These are phyloP conservation scores for Eudasyphora cyanicolor DNA, from an alignment of 2,888 invertebrate species.

Conservation along the genomic window DNA sequence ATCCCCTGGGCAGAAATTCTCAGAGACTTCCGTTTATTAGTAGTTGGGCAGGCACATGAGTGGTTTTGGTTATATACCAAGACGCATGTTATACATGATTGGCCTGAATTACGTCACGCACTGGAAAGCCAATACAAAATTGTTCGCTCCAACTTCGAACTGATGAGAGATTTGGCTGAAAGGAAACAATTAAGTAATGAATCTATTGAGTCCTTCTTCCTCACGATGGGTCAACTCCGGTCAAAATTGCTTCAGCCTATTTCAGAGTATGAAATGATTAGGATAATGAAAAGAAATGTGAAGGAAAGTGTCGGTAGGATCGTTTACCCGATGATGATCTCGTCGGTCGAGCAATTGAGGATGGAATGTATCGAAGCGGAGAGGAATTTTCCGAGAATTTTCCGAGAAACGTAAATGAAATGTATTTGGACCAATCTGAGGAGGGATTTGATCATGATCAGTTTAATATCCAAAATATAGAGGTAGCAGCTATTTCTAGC, in stretches of 20 bases:
- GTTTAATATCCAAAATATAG: neutral
- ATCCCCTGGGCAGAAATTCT: constrained; percentile 10
- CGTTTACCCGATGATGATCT: constrained; percentile 10
- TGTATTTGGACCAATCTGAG: neutral
- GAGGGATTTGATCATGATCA: neutral
- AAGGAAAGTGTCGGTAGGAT: neutral
- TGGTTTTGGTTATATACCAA: constrained; percentile 44
- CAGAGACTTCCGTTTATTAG: constrained; percentile 32
- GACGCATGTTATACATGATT: constrained; percentile 6
- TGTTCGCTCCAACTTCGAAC: constrained; percentile 34
- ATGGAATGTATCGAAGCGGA: constrained; percentile 29
- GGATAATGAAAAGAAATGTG: constrained; percentile 20
- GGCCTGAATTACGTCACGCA: constrained; percentile 29
- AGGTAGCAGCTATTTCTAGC: neutral
- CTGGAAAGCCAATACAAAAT: constrained; percentile 28
- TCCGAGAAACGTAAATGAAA: neutral
- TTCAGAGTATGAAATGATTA: constrained; percentile 23
- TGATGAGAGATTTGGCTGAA: constrained; percentile 34
- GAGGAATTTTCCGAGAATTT: neutral
- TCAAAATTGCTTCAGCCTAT: neutral
- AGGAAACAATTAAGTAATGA: constrained; percentile 33
- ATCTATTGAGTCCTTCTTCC: neutral
- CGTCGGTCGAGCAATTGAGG: constrained; percentile 13
- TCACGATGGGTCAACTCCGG: neutral
- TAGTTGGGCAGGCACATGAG: constrained; percentile 29